Conservation (phyloP, 2,797 vertebrate species). For the Karalla daura region DNA sequence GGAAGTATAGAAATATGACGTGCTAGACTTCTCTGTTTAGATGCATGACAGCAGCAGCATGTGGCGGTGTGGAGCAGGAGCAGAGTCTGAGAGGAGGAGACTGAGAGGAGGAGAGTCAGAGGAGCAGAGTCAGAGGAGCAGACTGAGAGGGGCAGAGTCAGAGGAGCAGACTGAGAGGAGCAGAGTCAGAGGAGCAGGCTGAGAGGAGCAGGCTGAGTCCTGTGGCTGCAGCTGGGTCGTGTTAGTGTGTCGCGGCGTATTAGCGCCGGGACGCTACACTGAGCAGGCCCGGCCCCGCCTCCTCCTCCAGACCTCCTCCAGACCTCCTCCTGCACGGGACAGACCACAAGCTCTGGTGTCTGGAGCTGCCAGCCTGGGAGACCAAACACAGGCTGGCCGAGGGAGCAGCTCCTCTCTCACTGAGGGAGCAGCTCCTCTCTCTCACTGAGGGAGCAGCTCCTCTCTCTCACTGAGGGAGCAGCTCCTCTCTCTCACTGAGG, state of each 20-base stretch:
- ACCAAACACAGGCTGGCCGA: slow-evolving; percentile 68
- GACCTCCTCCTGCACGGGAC: slow-evolving; percentile 53
- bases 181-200: slow-evolving; percentile 10
- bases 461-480: slow-evolving; percentile 56
- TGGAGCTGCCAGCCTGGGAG: slow-evolving; percentile 50
- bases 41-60: too few species aligned
- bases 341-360: slow-evolving; percentile 69
- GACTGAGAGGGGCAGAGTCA: slow-evolving; percentile 9
- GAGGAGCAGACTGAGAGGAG: slow-evolving; percentile 21
- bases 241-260: slow-evolving; percentile 65
- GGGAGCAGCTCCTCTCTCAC: slow-evolving; percentile 40
- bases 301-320: slow-evolving; percentile 39
- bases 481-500: slow-evolving; percentile 54
- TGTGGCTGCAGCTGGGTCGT: slow-evolving; percentile 67
- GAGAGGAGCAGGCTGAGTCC: slow-evolving; percentile 23
- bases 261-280: slow-evolving; percentile 65
- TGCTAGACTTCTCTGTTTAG: too few species aligned
- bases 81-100: background rate
- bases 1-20: too few species aligned
- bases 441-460: slow-evolving; percentile 54
- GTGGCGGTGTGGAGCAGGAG: too few species aligned
- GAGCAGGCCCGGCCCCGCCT: slow-evolving; percentile 61
- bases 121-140: too few species aligned
- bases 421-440: slow-evolving; percentile 40
- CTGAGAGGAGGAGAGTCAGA: slow-evolving; percentile 23